A percentile compares a stretch with the other conserved stretches of the same genome.
Evolutionary conservation across 2,113 vertebrate species (phyloP).

Genomic region (Scortum barcoo): DNA sequence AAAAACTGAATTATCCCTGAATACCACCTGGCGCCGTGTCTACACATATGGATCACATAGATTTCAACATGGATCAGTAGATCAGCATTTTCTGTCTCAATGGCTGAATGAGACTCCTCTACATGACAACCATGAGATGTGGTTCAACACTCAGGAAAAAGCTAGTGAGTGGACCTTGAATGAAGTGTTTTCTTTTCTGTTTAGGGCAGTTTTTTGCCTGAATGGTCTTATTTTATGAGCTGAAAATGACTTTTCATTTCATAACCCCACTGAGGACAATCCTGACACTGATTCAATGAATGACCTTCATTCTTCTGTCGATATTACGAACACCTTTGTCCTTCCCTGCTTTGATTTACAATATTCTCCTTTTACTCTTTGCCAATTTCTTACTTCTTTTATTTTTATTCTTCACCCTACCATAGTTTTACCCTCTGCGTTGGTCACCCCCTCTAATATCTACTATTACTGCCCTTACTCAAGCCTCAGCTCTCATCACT

Average conservation of each 20-base stretch:
- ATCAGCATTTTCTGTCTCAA: not conserved
- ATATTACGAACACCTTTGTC: constrained; percentile 19
- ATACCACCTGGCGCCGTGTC: not conserved
- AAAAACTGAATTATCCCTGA: not conserved
- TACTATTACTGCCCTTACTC: constrained; percentile 41
- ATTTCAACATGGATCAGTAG: not conserved
- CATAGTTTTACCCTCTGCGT: constrained; percentile 25
- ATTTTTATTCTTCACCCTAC: constrained; percentile 1
- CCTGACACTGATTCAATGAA: not conserved
- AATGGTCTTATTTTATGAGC: not conserved
- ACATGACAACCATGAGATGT: not conserved
- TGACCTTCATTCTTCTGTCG: constrained; percentile 18
- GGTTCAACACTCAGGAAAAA: not conserved
- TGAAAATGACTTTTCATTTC: constrained; percentile 12
- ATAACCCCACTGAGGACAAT: not conserved
- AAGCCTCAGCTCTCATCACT: not conserved
- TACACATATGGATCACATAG: constrained; percentile 19
- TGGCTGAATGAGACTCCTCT: not conserved
- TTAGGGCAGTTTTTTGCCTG: not conserved
- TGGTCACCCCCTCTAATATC: constrained; percentile 44
- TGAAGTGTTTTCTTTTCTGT: not conserved
- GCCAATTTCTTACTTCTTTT: constrained; percentile 13
- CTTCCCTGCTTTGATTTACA: constrained; percentile 13
- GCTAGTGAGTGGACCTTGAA: not conserved
- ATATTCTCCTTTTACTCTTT: constrained; percentile 1